Base-by-base conservation (phyloP, 2,113 vertebrate genomes). In the Clupea harengus region DNA sequence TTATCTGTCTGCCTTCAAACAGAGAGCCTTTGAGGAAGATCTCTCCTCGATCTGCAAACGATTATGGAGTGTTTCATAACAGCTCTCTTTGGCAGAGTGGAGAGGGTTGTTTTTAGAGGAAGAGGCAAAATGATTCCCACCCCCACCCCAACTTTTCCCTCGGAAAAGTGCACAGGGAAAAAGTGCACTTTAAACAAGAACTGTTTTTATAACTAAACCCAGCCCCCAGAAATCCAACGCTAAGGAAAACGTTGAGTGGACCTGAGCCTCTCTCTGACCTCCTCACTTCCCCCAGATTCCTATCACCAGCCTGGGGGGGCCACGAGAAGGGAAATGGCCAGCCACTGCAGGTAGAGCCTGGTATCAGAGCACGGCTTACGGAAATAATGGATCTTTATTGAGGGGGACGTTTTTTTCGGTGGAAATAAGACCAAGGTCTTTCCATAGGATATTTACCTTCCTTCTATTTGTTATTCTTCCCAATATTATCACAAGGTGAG, bases 401-500 rank as follows among this genome's bases (percentile, higher is more conserved):
- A 32, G 72, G 32, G 64, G 32, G 54, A 20, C 6, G 18, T 7
- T 64, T 11, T 4, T 39, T 75, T 28, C 13, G 10, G n/a, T 32
- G 72, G 72, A 10, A 39, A 78, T 78, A 78, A 18, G 72, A 15
- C 28, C 64, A 78, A 78, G 72, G 72, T 78, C 25, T 78, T 78
- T 17, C 72, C 32, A 78, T 32, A 10, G 72, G 72, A 78, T 78
- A 32, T 78, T 78, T 78, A 32, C 13, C 72, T 32, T 32, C 10
- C 72, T 0, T 78, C 0, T 4, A 32, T 78, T 72, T 78, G 28
- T 78, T 78, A 17, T 78, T 78, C 25, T 4, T 78, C 72, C 72
- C 39, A 78, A 78, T 78, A 39, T 78, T 78, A 15, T 17, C 72
- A 78, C 28, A 78, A 39, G 3, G 72, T 15, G 13, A 32, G 25